A percentile compares a stretch with the other conserved stretches of the same genome.
Evolutionary conservation across 2,113 vertebrate species (phyloP).

Genomic region (Lepus americanus): DNA sequence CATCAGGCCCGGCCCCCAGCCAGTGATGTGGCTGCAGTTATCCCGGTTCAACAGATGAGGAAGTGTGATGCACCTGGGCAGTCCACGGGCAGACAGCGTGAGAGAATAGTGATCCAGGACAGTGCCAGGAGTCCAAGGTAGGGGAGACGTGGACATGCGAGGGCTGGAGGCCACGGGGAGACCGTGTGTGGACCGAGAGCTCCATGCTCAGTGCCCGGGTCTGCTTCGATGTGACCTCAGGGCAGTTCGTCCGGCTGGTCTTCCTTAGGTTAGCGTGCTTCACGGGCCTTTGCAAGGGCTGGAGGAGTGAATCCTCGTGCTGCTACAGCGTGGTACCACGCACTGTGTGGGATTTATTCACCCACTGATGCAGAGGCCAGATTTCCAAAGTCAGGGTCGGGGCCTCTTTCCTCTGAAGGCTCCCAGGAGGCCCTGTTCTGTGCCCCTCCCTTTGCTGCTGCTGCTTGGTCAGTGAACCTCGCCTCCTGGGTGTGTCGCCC

Average conservation of each 20-base stretch:
- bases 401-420: not conserved
- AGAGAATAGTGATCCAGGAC: not conserved
- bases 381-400: not conserved
- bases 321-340: not conserved
- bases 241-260: too few species aligned
- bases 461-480: not conserved
- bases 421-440: not conserved
- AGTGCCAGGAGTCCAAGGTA: not conserved
- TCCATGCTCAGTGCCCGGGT: not conserved
- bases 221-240: not conserved
- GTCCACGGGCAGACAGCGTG: not conserved
- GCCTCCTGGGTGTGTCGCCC: not conserved
- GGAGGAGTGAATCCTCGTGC: not conserved
- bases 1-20: fast-evolving
- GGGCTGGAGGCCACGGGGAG: fast-evolving
- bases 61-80: too few species aligned
- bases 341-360: not conserved
- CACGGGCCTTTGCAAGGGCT: not conserved
- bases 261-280: too few species aligned
- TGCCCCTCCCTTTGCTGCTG: not conserved
- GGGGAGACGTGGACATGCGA: not conserved
- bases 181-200: too few species aligned
- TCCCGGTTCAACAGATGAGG: too few species aligned
- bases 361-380: too few species aligned
- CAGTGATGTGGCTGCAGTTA: not conserved